phyloP scores from a whole-genome alignment of 2,113 vertebrate species.

The Prinia subflava region DNA sequence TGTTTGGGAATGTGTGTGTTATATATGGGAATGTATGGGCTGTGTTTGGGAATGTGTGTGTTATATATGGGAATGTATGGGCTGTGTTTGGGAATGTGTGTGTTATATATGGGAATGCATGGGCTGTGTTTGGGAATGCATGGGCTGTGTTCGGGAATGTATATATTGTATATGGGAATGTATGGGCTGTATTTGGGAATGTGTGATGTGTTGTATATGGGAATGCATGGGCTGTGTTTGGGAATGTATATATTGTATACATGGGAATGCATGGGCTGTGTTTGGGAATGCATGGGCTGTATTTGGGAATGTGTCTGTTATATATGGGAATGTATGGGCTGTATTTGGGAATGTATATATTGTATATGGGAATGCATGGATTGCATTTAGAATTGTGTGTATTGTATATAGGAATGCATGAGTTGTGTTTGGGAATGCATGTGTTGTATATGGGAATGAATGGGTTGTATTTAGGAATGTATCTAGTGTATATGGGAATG shows the following conservation, averaged over 20 bases:
- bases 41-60: background rate
- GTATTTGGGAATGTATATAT: no score
- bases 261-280: no score
- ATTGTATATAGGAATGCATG: background rate
- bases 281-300: background rate
- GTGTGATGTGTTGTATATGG: accelerated
- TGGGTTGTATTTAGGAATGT: background rate
- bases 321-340: background rate
- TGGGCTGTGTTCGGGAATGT: no score
- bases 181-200: background rate
- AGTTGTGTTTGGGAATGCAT: background rate
- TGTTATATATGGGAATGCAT: background rate
- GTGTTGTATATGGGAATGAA: background rate
- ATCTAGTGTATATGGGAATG: background rate
- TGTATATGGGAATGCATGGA: background rate
- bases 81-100: background rate
- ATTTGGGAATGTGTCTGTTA: background rate
- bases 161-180: background rate
- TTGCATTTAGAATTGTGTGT: accelerated
- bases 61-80: background rate
- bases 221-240: background rate
- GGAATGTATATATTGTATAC: background rate
- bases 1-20: background rate
- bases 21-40: background rate
- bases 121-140: background rate